phyloP scores from a whole-genome alignment of 1,140 invertebrate species.

The Anastatus disparis region DNA sequence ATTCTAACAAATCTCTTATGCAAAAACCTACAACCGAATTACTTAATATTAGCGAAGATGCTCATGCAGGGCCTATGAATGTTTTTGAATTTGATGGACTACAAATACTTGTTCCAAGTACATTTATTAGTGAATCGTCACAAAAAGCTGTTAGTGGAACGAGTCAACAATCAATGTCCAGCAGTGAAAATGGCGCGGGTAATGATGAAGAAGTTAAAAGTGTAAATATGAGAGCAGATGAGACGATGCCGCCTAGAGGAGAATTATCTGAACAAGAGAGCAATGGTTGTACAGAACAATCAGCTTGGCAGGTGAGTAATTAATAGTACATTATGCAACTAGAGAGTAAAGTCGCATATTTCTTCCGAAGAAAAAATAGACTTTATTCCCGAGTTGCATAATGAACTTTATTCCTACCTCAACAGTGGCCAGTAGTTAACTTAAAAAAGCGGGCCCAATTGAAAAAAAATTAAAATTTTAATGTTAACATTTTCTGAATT shows the following conservation, averaged over 20 bases:
- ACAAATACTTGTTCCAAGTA: slow-evolving; percentile 65
- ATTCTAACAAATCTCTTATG: slow-evolving; percentile 50
- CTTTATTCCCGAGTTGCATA: too few relatives aligned
- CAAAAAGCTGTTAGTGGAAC: slow-evolving; percentile 65
- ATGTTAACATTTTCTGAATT: too few relatives aligned
- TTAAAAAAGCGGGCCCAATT: too few relatives aligned
- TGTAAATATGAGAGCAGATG: slow-evolving; percentile 82
- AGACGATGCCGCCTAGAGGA: slow-evolving; percentile 84
- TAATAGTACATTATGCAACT: too few relatives aligned
- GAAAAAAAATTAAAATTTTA: too few relatives aligned
- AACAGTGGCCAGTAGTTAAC: too few relatives aligned
- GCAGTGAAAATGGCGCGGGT: slow-evolving; percentile 68
- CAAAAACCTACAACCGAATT: slow-evolving; percentile 61
- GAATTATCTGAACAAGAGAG: slow-evolving; percentile 86
- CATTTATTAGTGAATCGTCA: slow-evolving; percentile 65
- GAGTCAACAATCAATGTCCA: slow-evolving; percentile 65
- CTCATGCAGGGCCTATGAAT: slow-evolving; percentile 64
- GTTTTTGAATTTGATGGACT: slow-evolving; percentile 66
- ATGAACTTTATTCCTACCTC: too few relatives aligned
- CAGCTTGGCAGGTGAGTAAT: slow-evolving; percentile 70
- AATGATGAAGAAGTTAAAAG: slow-evolving; percentile 71
- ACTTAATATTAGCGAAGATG: slow-evolving; percentile 64
- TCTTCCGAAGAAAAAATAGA: too few relatives aligned
- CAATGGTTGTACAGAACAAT: slow-evolving; percentile 76
- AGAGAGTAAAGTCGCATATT: too few relatives aligned